Percentiles rank a stretch among this genome's conserved stretches.
Evolutionary conservation across 2,797 vertebrate species (phyloP).

Genomic region (Bovichtus diacanthus): DNA sequence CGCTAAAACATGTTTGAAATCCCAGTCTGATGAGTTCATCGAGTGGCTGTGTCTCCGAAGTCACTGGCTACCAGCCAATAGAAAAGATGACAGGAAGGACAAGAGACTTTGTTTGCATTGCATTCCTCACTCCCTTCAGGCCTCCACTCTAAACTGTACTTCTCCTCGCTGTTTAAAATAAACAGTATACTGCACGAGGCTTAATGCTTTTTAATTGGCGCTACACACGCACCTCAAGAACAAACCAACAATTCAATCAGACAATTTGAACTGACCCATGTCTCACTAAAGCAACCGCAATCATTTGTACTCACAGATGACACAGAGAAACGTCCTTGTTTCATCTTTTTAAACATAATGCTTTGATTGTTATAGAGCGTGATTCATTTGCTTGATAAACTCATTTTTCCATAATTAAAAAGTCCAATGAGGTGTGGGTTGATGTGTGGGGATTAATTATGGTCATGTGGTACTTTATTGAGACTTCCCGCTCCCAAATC

Average conservation of each 20-base stretch:
- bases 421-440: slow-evolving; percentile 49
- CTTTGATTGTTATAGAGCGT: slow-evolving; percentile 31
- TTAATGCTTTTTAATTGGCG: slow-evolving; percentile 29
- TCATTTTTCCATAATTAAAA: slow-evolving; percentile 56
- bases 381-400: slow-evolving; percentile 46
- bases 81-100: slow-evolving; percentile 67
- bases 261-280: slow-evolving; percentile 49
- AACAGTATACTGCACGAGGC: slow-evolving; percentile 27
- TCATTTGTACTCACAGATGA: slow-evolving; percentile 56
- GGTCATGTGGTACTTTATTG: slow-evolving; percentile 42
- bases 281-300: slow-evolving; percentile 62
- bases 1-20: slow-evolving; percentile 31
- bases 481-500: slow-evolving; percentile 41
- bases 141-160: slow-evolving; percentile 49
- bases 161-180: slow-evolving; percentile 50
- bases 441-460: slow-evolving; percentile 58
- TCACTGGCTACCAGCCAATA: slow-evolving; percentile 56
- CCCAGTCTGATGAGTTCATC: slow-evolving; percentile 24
- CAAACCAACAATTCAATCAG: slow-evolving; percentile 29
- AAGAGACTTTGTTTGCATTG: slow-evolving; percentile 56
- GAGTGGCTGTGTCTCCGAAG: slow-evolving; percentile 41
- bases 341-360: slow-evolving; percentile 29
- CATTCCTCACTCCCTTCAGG: slow-evolving; percentile 52
- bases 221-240: slow-evolving; percentile 1
- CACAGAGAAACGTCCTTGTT: not conserved